Evolutionary conservation across 2,888 invertebrate species (phyloP).

Genomic region (Lochmaea capreae): DNA sequence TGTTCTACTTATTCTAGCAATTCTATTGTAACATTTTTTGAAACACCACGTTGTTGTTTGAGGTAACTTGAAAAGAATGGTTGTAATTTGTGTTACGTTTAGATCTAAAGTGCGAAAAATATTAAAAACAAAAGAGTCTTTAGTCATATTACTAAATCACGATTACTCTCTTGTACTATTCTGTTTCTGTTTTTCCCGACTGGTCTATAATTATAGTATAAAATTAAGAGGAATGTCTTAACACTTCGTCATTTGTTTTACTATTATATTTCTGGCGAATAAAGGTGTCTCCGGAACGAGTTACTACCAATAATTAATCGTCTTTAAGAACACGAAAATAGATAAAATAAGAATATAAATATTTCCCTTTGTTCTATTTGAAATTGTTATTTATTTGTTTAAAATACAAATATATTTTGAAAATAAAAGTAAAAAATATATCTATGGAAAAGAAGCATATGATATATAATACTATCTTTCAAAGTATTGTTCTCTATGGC

Average conservation of each 20-base stretch:
- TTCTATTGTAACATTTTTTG: no score
- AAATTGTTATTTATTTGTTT: background rate
- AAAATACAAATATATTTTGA: no score
- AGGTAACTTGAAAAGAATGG: no score
- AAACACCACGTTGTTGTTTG: no score
- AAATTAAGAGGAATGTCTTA: slow-evolving; percentile 36
- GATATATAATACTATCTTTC: no score
- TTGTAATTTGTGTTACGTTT: no score
- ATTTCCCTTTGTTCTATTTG: slow-evolving; percentile 4
- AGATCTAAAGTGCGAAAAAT: background rate
- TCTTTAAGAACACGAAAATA: slow-evolving; percentile 47
- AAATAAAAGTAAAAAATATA: no score
- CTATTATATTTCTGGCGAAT: slow-evolving; percentile 52
- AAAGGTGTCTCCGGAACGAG: slow-evolving; percentile 51
- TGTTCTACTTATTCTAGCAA: no score
- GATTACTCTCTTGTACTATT: background rate
- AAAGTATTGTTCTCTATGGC: no score
- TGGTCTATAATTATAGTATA: slow-evolving; percentile 9
- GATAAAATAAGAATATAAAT: slow-evolving; percentile 18
- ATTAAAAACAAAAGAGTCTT: background rate
- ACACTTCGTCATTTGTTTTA: slow-evolving; percentile 50
- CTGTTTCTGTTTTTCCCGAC: background rate
- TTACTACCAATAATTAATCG: slow-evolving; percentile 48
- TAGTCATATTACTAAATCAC: background rate
- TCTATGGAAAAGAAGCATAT: no score